Base-by-base conservation (phyloP, 2,888 invertebrate species). In the Hirtodrosophila alboralis region DNA sequence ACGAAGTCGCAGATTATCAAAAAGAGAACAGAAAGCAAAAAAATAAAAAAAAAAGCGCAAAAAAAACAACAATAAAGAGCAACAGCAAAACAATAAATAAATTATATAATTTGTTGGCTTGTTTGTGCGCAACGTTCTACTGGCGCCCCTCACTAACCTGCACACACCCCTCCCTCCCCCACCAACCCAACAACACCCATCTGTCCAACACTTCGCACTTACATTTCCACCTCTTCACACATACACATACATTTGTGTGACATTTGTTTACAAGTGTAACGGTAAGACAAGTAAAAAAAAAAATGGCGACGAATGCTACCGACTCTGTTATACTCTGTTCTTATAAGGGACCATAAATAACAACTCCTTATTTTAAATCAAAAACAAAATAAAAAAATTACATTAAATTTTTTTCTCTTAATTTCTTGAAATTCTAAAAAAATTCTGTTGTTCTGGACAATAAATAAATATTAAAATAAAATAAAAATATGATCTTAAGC, bases 101-200 rank as follows among this genome's bases (percentile, higher is more conserved):
- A 72, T 69, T 69, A 69, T 69, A 69, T 69, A 69, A 69, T 69
- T 60, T 51, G 52, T 33, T 64, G 30, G 52, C 53, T 43, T 47
- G 30, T 54, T 70, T 45, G 52, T 51, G 54, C 38, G 47, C 18
- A 33, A 28, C 40, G 40, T 47, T 57, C 51, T 53, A n/a, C 54
- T 44, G 31, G 31, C 45, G 30, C 45, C 38, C 37, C 26, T 18
- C 10, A n/a, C n/a, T n/a, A n/a, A n/a, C n/a, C n/a, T n/a, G 18
- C 18, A 41, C 8, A 23, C 6, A 37, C 12, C 30, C 3, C n/a
- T n/a, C 9, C 16, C 31, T 13, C 1, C 7, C 7, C 23, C 12
- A 3, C 21, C 38, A 1, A 7, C 5, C 14, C n/a, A 10, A 13
- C 3, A 13, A 0, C 44, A 7, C 7, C 9, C 4, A n/a, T n/a